Evolutionary conservation across 2,113 vertebrate genomes (phyloP), one percentile per base, ranked within the genome.

Genomic region (Phrynosoma blainvillii): DNA sequence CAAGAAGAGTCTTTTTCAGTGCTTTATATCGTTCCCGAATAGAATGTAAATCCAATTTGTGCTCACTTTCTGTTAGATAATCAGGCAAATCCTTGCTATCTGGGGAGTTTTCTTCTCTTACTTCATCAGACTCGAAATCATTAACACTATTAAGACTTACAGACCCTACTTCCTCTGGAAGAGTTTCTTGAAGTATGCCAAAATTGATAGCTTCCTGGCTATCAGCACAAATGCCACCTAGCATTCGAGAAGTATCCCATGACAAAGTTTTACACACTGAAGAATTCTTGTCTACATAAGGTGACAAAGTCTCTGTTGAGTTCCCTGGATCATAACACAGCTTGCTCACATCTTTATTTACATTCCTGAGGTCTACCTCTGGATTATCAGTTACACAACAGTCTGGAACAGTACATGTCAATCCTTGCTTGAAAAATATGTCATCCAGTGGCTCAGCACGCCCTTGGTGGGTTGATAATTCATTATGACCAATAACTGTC

Each of bases 171-270:
- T 93, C 93, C 79, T 95, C 95, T 91, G 95, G 95, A 93, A 97
- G 20, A 4, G 93, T 95, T 89, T 97, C 96, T 54, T 92, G 82
- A 78, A 92, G 78, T 94, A 97, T 94, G 2, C 92, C 89, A 84
- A 79, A 16, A 20, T 70, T 42, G 47, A 0, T 0, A 91, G 47
- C 47, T n/a, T 92, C 88, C 79, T 0, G 0, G 88, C 8, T 27
- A 0, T 90, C 0, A 82, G 40, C 87, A 89, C 23, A 91, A 82
- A 87, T 73, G 74, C 71, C 82, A 85, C 85, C 82, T 75, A 90
- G 9, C 11, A 92, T 6, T 0, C 52, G 25, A 86, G 92, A 88
- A 68, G 73, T 40, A 87, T 89, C 78, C 84, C 84, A 68, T 13
- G 62, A 23, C 0, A 30, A 20, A 52, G 16, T 79, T 65, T 76